A percentile compares a stretch with the other conserved stretches of the same genome.
These are phyloP conservation scores for Colletes gigas DNA, from an alignment of 1,140 invertebrate genomes.

Conservation along the genomic window DNA sequence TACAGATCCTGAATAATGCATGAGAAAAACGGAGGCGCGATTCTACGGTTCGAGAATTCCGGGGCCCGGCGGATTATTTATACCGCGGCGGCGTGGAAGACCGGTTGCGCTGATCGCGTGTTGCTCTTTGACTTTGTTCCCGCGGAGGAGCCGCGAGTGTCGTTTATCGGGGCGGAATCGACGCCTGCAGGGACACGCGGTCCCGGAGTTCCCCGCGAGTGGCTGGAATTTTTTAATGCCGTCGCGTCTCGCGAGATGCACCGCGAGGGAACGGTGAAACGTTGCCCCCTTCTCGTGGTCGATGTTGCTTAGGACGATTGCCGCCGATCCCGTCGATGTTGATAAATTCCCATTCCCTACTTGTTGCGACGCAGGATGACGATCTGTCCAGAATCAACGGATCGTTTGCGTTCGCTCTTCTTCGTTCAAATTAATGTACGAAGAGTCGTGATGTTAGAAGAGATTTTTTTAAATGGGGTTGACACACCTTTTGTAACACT, in stretches of 20 bases:
- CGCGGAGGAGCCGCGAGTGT: neutral
- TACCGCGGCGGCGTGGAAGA: constrained; percentile 8
- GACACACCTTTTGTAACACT: too few species aligned
- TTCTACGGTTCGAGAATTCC: constrained; percentile 23
- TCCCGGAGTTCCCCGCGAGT: neutral
- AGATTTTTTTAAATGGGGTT: too few species aligned
- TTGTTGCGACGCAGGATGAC: too few species aligned
- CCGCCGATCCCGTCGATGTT: too few species aligned
- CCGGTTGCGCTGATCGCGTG: constrained; percentile 9
- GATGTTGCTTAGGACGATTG: neutral
- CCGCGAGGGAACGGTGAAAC: too few species aligned
- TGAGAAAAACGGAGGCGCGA: constrained; percentile 42
- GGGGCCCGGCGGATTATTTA: constrained; percentile 35
- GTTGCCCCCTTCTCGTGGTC: too few species aligned
- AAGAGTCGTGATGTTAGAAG: too few species aligned
- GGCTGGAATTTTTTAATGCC: neutral
- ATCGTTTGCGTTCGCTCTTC: too few species aligned
- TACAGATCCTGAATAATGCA: constrained; percentile 45
- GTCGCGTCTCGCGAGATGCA: neutral
- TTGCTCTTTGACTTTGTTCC: neutral
- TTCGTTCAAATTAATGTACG: too few species aligned
- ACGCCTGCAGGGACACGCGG: constrained; percentile 1
- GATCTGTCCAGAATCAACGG: too few species aligned
- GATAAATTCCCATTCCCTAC: too few species aligned
- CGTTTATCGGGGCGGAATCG: constrained; percentile 31